Evolutionary conservation across 2,113 vertebrate species (phyloP).

Genomic region (Crotalus viridis): DNA sequence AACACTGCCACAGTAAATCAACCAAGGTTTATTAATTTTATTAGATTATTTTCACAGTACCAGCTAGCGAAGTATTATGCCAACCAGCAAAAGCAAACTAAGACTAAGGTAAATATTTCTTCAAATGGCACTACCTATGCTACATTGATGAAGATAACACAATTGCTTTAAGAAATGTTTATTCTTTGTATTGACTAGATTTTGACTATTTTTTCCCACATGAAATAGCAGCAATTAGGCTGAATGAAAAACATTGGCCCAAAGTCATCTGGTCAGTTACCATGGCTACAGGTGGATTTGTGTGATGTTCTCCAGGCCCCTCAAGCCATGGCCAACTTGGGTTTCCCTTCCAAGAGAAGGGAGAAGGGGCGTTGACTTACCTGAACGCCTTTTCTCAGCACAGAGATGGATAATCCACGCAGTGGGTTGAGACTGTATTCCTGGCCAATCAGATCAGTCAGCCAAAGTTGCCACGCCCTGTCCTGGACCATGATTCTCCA

Average conservation of each 20-base stretch:
- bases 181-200: background rate
- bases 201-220: background rate
- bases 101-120: background rate
- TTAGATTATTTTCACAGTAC: slow-evolving; percentile 16
- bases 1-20: slow-evolving; percentile 24
- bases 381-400: too few relatives aligned
- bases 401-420: too few relatives aligned
- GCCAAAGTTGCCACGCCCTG: too few relatives aligned
- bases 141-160: background rate
- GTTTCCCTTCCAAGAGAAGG: too few relatives aligned
- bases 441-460: too few relatives aligned
- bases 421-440: too few relatives aligned
- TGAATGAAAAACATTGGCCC: background rate
- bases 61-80: background rate
- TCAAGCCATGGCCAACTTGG: too few relatives aligned
- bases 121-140: background rate
- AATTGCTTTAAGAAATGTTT: background rate
- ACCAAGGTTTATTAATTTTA: slow-evolving; percentile 21
- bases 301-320: too few relatives aligned
- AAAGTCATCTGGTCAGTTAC: background rate
- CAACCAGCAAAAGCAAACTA: background rate
- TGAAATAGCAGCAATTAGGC: background rate
- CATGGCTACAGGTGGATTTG: background rate
- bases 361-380: too few relatives aligned
- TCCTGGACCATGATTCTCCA: too few relatives aligned